Evolutionary conservation across 2,113 vertebrate species (phyloP), one percentile per base, ranked within the genome.

Genomic region (Saccopteryx bilineata): DNA sequence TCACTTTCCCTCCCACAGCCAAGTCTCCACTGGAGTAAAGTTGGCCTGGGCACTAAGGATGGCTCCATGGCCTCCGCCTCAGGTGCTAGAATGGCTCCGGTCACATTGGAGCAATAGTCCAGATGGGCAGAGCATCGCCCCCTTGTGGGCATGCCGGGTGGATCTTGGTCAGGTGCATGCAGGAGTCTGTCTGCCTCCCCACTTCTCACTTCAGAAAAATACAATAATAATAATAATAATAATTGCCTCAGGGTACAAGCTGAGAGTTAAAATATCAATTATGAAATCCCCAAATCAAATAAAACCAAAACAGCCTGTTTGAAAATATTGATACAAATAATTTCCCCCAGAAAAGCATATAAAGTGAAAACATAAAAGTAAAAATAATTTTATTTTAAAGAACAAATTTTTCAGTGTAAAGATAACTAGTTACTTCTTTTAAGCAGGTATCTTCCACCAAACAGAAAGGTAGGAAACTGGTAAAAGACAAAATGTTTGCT

Each of bases 191-290:
- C 39, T 39, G 39, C 39, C 39, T 39, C 39, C 39, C 39, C 39
- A 39, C 39, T 39, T 39, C 39, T 39, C 39, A 39, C 39, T 39
- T 39, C 39, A 39, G 39, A 39, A 39, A 39, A 39, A 39, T 39
- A 39, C 39, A 39, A 39, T 39, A 39, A 39, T 39, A 39, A 39
- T 39, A 39, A 39, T 39, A 39, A 39, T 39, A 39, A 39, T 39
- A 28, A 56, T 56, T 56, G 17, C 56, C 56, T 74, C 23, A 48
- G 46, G 39, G 46, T 48, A 6, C 26, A 75, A 75, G 69, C 69
- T 71, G 39, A 71, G 63, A 74, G 39, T 84, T 87, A 74, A 93
- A 91, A 75, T 95, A 94, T 81, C 66, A 93, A 54, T 66, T 85
- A 26, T 48, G 71, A 75, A 31, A 91, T 54, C 2, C 21, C 2